Conservation (phyloP, 2,888 invertebrate genomes). For the Argyra leucocephala region DNA sequence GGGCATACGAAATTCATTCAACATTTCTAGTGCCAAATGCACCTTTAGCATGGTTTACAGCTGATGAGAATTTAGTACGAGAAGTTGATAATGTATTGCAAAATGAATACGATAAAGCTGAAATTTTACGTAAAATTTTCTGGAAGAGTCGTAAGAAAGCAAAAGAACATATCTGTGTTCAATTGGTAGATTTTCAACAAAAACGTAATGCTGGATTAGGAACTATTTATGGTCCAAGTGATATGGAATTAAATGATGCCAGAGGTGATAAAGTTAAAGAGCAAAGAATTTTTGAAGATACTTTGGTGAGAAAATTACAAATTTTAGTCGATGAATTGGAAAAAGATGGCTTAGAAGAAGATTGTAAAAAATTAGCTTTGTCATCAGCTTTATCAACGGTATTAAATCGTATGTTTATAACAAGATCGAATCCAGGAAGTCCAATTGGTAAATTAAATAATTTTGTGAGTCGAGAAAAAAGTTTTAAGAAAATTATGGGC, state of each 20-base stretch:
- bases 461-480: conserved; percentile 77
- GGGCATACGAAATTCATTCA: conserved; percentile 98
- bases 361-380: conserved; percentile 57
- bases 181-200: conserved; percentile 53
- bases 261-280: conserved; percentile 71
- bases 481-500: conserved; percentile 58
- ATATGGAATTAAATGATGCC: conserved; percentile 67
- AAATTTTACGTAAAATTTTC: conserved; percentile 78
- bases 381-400: conserved; percentile 69
- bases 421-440: conserved; percentile 50
- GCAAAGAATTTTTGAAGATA: conserved; percentile 61
- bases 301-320: conserved; percentile 63
- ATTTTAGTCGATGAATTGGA: conserved; percentile 57
- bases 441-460: conserved; percentile 67
- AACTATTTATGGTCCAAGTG: conserved; percentile 79
- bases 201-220: conserved; percentile 84
- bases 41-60: conserved; percentile 41
- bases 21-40: conserved; percentile 87
- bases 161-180: conserved; percentile 40
- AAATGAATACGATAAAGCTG: conserved; percentile 80
- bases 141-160: conserved; percentile 71
- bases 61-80: conserved; percentile 68
- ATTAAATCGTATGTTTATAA: conserved; percentile 64
- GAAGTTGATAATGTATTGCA: conserved; percentile 82
- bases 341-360: conserved; percentile 49